Evolutionary conservation across 37 sponge, comb jelly and placozoan species (phyloP).

Genomic region (Ianthella basta): DNA sequence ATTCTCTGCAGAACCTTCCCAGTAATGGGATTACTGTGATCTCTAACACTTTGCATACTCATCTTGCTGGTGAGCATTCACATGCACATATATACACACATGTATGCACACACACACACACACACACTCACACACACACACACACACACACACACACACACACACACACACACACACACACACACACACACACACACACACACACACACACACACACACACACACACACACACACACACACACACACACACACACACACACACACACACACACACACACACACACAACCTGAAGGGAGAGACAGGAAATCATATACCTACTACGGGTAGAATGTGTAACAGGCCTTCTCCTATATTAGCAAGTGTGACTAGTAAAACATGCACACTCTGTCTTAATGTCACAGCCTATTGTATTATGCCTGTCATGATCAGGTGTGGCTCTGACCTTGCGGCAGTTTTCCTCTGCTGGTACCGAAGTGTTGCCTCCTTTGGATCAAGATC

Average conservation of each 20-base stretch:
- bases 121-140: conserved; percentile 32
- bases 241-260: conserved; percentile 24
- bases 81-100: conserved; percentile 25
- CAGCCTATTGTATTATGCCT: too few relatives aligned
- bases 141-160: conserved; percentile 30
- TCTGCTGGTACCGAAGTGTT: too few relatives aligned
- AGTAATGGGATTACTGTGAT: conserved; percentile 28
- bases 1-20: not conserved
- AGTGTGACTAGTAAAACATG: too few relatives aligned
- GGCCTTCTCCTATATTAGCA: too few relatives aligned
- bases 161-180: conserved; percentile 32
- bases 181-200: conserved; percentile 33
- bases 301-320: conserved; percentile 20
- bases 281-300: not conserved
- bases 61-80: conserved; percentile 22
- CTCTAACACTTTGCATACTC: conserved; percentile 19
- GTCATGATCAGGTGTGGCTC: too few relatives aligned
- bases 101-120: conserved; percentile 22
- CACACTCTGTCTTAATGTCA: too few relatives aligned
- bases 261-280: conserved; percentile 32
- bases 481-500: too few relatives aligned
- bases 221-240: conserved; percentile 20
- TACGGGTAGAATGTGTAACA: too few relatives aligned
- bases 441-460: too few relatives aligned
- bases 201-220: conserved; percentile 33